Evolutionary conservation across 2,113 vertebrate genomes (phyloP).

Genomic region (Nannobrachium achirus): DNA sequence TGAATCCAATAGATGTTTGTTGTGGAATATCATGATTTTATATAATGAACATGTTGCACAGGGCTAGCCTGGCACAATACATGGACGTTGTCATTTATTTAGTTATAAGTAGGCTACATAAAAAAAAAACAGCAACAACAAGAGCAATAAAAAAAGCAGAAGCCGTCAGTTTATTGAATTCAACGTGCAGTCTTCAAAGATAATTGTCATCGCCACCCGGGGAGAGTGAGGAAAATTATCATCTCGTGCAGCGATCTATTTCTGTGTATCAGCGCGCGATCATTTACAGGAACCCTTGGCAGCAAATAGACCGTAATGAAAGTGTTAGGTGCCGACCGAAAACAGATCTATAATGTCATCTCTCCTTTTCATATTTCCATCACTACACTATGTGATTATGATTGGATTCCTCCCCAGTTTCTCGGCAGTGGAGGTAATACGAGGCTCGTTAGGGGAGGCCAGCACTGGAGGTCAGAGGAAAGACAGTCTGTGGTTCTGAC

Average conservation of each 20-base stretch:
- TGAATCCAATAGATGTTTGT: too few species aligned
- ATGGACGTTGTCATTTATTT: too few species aligned
- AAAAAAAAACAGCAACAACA: too few species aligned
- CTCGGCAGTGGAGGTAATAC: slow-evolving; percentile 74
- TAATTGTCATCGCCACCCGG: not conserved
- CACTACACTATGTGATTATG: slow-evolving; percentile 76
- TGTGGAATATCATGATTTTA: too few species aligned
- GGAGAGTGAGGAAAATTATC: slow-evolving; percentile 33
- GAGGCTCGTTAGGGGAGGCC: slow-evolving; percentile 64
- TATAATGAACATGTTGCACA: too few species aligned
- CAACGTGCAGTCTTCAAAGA: too few species aligned
- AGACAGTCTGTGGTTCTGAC: slow-evolving; percentile 64
- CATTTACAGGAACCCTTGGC: slow-evolving; percentile 68
- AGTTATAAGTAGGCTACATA: too few species aligned
- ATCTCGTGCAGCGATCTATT: slow-evolving; percentile 63
- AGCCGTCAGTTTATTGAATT: too few species aligned
- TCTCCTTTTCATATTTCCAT: slow-evolving; percentile 74
- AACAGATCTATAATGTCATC: slow-evolving; percentile 72
- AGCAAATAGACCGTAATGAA: slow-evolving; percentile 59
- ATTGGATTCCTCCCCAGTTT: slow-evolving; percentile 74
- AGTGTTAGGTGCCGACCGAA: slow-evolving; percentile 60
- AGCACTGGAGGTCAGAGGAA: slow-evolving; percentile 70
- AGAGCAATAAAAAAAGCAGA: too few species aligned
- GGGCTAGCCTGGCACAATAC: too few species aligned
- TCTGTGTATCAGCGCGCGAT: slow-evolving; percentile 49